Evolutionary conservation across 2,113 vertebrate genomes (phyloP).

Genomic region (Ahaetulla prasina): DNA sequence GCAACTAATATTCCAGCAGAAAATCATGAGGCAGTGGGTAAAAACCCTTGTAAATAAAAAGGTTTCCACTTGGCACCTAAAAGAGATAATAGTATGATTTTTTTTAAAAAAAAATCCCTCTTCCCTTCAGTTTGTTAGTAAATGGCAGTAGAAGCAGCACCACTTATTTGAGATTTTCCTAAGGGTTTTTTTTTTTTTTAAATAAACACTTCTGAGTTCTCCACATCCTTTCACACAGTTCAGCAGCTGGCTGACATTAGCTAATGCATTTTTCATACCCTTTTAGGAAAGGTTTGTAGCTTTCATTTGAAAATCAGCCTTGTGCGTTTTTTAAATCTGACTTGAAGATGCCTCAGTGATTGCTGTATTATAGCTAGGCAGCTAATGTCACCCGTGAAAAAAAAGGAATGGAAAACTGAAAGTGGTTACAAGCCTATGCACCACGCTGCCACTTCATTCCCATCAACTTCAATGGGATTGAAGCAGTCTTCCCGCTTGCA

Average conservation of each 20-base stretch:
- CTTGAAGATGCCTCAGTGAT: not conserved
- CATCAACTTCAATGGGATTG: not conserved
- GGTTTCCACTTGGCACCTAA: not conserved
- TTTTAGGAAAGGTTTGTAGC: slow-evolving; percentile 4
- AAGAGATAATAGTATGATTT: not conserved
- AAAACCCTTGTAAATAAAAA: not conserved
- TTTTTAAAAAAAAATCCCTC: not conserved
- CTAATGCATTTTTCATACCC: slow-evolving; percentile 14
- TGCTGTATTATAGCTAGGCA: not conserved
- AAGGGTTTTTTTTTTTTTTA: not conserved
- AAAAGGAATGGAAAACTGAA: not conserved
- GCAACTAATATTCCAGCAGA: not conserved
- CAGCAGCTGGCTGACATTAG: not conserved
- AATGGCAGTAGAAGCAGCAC: not conserved
- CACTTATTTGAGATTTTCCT: not conserved
- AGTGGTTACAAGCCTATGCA: not conserved
- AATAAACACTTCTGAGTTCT: not conserved
- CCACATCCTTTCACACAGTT: slow-evolving; percentile 20
- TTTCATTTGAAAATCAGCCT: slow-evolving; percentile 5
- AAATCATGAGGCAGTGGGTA: not conserved
- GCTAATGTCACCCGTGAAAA: not conserved
- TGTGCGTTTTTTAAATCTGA: not conserved
- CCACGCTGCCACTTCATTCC: not conserved
- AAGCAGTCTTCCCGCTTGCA: not conserved
- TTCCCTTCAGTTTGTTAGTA: not conserved